These are phyloP conservation scores for Agrypnus murinus DNA, from an alignment of 2,888 invertebrate genomes.

Conservation along the genomic window DNA sequence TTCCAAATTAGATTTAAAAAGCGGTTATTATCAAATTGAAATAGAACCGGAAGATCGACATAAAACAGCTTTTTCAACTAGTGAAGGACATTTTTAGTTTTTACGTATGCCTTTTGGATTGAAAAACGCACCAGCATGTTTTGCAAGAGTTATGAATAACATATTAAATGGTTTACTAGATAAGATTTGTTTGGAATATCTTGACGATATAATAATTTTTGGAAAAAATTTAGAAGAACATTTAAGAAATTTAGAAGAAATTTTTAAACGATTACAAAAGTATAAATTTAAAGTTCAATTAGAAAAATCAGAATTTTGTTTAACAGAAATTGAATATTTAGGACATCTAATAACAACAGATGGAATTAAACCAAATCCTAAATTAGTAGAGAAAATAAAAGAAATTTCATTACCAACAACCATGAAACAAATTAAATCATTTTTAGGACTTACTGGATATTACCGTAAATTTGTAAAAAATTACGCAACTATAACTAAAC, in stretches of 20 bases:
- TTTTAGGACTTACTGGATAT: background rate
- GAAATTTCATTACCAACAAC: background rate
- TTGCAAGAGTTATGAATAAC: too few species aligned
- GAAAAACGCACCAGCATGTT: background rate
- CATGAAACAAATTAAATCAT: background rate
- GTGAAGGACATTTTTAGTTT: background rate
- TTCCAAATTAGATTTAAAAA: constrained; percentile 14
- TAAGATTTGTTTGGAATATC: too few species aligned
- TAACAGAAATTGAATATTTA: background rate
- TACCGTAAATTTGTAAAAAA: background rate
- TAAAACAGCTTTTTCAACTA: background rate
- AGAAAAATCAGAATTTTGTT: background rate
- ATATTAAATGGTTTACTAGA: too few species aligned
- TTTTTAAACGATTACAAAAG: too few species aligned
- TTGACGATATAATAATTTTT: too few species aligned
- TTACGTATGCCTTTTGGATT: background rate
- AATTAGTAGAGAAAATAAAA: constrained; percentile 2
- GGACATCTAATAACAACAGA: background rate
- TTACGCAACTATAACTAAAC: constrained; percentile 15
- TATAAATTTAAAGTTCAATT: too few species aligned
- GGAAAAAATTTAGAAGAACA: too few species aligned
- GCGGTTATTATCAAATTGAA: background rate
- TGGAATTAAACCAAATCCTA: constrained; percentile 2
- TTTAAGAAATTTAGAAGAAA: too few species aligned
- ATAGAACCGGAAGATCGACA: background rate